Conservation (phyloP, 2,113 vertebrate species). For the Platichthys stellatus region DNA sequence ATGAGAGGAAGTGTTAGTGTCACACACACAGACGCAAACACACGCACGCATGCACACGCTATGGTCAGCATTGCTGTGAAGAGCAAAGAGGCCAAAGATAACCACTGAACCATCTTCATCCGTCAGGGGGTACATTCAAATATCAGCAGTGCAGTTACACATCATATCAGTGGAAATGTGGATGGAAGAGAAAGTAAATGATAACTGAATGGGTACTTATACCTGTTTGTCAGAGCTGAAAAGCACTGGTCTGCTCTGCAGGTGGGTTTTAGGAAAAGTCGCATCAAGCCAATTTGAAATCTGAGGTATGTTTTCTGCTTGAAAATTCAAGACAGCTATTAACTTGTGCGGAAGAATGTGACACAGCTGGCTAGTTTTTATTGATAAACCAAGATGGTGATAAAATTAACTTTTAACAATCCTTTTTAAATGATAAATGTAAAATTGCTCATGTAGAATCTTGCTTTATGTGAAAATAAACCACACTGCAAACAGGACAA, state of each 20-base stretch:
- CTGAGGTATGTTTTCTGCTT: slow-evolving; percentile 5
- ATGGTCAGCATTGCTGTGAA: slow-evolving; percentile 21
- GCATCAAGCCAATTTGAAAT: not conserved
- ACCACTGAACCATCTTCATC: not conserved
- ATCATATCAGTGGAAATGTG: no score
- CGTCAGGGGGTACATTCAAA: no score
- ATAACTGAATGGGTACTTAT: no score
- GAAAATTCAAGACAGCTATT: slow-evolving; percentile 10
- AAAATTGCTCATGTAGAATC: not conserved
- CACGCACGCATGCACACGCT: slow-evolving; percentile 18
- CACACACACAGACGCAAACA: slow-evolving; percentile 2
- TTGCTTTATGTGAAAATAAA: slow-evolving; percentile 26
- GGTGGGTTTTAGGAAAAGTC: no score
- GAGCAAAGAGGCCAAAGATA: slow-evolving; percentile 46
- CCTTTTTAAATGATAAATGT: slow-evolving; percentile 1
- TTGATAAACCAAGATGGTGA: slow-evolving; percentile 7
- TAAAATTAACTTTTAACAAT: slow-evolving; percentile 9
- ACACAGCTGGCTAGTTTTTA: slow-evolving; percentile 1
- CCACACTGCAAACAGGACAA: not conserved
- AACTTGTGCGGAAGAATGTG: slow-evolving; percentile 13
- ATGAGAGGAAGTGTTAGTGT: slow-evolving; percentile 56
- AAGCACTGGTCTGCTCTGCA: no score
- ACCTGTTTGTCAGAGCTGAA: no score
- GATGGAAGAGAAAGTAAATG: no score
- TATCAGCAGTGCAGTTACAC: no score